A percentile compares a stretch with the other conserved stretches of the same genome.
Conservation (phyloP, 2,797 vertebrate genomes). For the Gallirallus australis region DNA sequence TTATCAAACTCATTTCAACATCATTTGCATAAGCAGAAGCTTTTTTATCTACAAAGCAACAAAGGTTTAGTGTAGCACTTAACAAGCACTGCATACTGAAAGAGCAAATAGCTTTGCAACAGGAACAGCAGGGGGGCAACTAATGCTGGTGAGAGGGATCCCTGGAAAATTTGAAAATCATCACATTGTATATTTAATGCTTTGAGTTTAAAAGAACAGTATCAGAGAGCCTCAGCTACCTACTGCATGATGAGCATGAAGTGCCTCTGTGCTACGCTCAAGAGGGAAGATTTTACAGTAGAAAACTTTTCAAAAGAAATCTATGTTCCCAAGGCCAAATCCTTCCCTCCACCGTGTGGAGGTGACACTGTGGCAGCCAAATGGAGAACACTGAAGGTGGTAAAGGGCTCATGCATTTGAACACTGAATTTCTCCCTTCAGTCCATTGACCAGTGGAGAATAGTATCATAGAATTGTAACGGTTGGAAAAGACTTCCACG, state of each 20-base stretch:
- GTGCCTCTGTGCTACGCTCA: neutral
- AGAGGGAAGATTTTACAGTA: neutral
- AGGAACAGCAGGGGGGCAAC: conserved; percentile 12
- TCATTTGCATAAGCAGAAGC: neutral
- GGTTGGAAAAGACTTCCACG: too few relatives aligned
- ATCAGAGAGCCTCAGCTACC: neutral
- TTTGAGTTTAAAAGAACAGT: conserved; percentile 26
- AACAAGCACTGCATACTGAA: neutral
- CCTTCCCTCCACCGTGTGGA: neutral
- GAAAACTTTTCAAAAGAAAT: neutral
- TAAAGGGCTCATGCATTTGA: neutral
- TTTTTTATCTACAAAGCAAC: conserved; percentile 29
- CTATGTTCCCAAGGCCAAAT: neutral
- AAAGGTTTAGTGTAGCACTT: neutral
- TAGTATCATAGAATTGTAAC: too few relatives aligned
- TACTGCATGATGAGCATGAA: neutral
- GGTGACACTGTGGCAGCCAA: neutral
- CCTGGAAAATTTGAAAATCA: conserved; percentile 19
- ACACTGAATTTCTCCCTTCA: neutral
- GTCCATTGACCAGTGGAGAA: neutral
- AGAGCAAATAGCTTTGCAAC: conserved; percentile 16
- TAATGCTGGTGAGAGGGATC: neutral
- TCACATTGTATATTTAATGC: neutral
- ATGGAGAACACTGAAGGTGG: neutral
- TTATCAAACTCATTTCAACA: conserved; percentile 34